These are phyloP conservation scores for Agrotis clavis DNA, from an alignment of 2,888 invertebrate genomes.

Conservation along the genomic window DNA sequence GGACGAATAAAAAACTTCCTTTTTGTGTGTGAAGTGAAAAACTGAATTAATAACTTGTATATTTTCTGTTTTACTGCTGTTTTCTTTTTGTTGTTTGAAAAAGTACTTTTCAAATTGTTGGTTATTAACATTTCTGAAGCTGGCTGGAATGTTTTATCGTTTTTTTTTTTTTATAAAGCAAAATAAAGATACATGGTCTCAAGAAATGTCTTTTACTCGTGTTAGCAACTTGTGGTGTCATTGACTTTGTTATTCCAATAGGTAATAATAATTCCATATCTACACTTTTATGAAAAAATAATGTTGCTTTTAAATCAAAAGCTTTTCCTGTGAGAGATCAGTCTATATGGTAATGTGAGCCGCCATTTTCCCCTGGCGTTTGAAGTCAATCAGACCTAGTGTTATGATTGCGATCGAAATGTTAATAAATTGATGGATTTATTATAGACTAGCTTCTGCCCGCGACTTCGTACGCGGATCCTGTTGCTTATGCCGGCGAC, in stretches of 20 bases:
- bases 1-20: conserved; percentile 65
- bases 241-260: background rate
- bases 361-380: conserved; percentile 67
- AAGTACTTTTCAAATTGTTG: background rate
- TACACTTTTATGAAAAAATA: conserved; percentile 5
- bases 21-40: conserved; percentile 46
- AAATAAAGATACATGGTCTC: background rate
- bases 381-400: conserved; percentile 71
- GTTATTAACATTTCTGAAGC: conserved; percentile 9
- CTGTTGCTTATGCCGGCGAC: no score
- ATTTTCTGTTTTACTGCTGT: conserved; percentile 30
- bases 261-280: background rate
- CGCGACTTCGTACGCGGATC: no score
- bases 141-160: background rate
- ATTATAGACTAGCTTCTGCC: no score
- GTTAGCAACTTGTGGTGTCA: background rate
- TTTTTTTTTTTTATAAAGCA: background rate
- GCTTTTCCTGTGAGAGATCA: conserved; percentile 52
- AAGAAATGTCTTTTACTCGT: no score
- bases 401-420: conserved; percentile 65
- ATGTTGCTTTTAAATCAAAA: conserved; percentile 48
- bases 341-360: conserved; percentile 75
- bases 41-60: conserved; percentile 49
- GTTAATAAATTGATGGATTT: conserved; percentile 52
- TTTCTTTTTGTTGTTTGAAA: conserved; percentile 18